Percentiles rank a stretch among this genome's conserved stretches.
These are phyloP conservation scores for Salvator merianae DNA, from an alignment of 2,113 vertebrate genomes.

Conservation along the genomic window DNA sequence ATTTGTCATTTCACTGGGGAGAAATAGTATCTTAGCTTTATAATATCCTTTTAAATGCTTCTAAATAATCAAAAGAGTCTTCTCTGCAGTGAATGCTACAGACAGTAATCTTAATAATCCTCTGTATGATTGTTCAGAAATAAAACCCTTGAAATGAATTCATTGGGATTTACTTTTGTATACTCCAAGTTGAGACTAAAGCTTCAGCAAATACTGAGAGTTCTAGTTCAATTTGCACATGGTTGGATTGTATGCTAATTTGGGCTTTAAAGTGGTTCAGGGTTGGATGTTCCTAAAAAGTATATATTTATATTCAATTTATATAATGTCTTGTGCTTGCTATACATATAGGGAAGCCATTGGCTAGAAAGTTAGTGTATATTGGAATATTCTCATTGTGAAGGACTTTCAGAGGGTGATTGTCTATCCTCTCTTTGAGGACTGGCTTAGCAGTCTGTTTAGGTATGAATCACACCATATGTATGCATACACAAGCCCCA, in stretches of 20 bases:
- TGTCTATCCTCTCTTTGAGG: too few relatives aligned
- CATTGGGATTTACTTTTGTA: background rate
- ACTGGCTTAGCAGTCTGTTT: too few relatives aligned
- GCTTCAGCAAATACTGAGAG: background rate
- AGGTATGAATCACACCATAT: too few relatives aligned
- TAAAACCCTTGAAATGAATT: background rate
- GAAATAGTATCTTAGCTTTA: conserved; percentile 45
- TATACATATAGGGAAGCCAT: too few relatives aligned
- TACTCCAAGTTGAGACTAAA: background rate
- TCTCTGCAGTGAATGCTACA: conserved; percentile 8
- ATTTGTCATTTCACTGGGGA: conserved; percentile 35
- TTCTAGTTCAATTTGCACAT: background rate
- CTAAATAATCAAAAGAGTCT: background rate
- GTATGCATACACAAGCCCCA: too few relatives aligned
- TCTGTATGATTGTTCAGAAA: background rate
- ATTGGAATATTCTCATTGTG: too few relatives aligned
- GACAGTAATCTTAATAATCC: background rate
- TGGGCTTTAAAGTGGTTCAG: conserved; percentile 30
- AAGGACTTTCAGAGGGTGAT: too few relatives aligned
- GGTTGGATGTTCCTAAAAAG: background rate
- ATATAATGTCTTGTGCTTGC: background rate
- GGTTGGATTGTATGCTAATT: conserved; percentile 15
- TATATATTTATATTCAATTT: conserved; percentile 12
- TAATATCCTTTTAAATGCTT: conserved; percentile 31
- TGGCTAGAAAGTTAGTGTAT: too few relatives aligned